Evolutionary conservation across 2,113 vertebrate species (phyloP), one percentile per base, ranked within the genome.

Genomic region (Morone saxatilis): DNA sequence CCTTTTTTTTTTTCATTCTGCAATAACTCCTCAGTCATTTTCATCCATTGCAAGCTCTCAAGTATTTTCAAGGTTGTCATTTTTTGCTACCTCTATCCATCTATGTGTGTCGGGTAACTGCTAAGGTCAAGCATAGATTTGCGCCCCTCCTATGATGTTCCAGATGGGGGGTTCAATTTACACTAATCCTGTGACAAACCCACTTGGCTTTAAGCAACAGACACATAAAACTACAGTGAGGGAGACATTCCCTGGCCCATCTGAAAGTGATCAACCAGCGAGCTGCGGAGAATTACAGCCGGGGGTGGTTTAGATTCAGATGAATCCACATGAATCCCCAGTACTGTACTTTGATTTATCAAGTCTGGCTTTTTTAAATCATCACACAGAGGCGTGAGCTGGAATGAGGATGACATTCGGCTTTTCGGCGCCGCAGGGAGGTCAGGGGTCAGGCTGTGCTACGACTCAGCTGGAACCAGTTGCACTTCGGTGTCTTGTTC

Each of bases 221-320:
- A 68, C 12, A 8, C 5, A 5, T 22, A 59, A 71, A 73, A 47
- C 8, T 11, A 9, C 22, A 51, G 31, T 6, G 50, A 53, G 51
- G 41, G 40, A 76, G 45, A 70, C 36, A 56, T 85, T 77, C 66
- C 17, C 5, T 31, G 11, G 59, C 54, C 65, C 78, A 88, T 88
- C 79, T 88, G 88, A 87, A 84, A 92, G 76, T 60, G 81, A 90
- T 90, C 85, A 61, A 25, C 22, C 12, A 14, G n/a, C 31, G 45
- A 78, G 61, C 83, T 63, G 73, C 16, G 5, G 25, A 68, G 77
- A 77, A 74, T 74, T 65, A 57, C 6, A 54, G 81, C 31, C 4
- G 11, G 31, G 76, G n/a, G 57, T 47, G 57, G 22, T 76, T 86
- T 51, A 51, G 41, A 81, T 19, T 31, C 47, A 62, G 67, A 78